Percentiles rank a stretch among this genome's conserved stretches.
Conservation (phyloP, 1,140 invertebrate genomes). For the Acyrthosiphon pisum region DNA sequence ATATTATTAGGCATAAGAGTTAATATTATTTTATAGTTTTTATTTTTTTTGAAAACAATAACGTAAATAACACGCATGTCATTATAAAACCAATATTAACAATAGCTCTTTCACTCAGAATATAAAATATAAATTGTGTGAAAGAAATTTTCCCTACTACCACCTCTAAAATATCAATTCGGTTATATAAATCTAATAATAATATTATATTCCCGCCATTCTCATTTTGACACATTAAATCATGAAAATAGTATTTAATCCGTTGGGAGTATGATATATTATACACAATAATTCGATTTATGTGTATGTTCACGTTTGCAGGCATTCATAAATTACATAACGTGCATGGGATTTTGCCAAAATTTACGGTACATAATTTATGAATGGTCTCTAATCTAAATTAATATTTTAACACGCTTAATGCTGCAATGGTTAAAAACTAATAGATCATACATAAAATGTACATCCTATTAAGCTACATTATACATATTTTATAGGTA, state of each 20-base stretch:
- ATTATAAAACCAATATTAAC: too few relatives aligned
- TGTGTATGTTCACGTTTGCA: background rate
- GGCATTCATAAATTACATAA: conserved; percentile 33
- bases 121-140: background rate
- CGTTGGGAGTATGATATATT: background rate
- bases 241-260: background rate
- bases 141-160: background rate
- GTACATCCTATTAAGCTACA: background rate
- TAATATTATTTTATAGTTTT: background rate
- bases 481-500: background rate
- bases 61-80: background rate
- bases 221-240: background rate
- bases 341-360: conserved; percentile 33
- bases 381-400: conserved; percentile 30
- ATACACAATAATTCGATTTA: background rate
- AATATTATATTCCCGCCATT: conserved; percentile 45
- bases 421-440: background rate
- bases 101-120: background rate
- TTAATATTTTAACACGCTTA: background rate
- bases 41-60: background rate
- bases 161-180: background rate
- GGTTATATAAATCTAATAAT: background rate
- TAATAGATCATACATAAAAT: background rate
- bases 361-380: conserved; percentile 38
- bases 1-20: background rate